phyloP scores from a whole-genome alignment of 2,113 vertebrate species.

The Hyperopisus bebe region DNA sequence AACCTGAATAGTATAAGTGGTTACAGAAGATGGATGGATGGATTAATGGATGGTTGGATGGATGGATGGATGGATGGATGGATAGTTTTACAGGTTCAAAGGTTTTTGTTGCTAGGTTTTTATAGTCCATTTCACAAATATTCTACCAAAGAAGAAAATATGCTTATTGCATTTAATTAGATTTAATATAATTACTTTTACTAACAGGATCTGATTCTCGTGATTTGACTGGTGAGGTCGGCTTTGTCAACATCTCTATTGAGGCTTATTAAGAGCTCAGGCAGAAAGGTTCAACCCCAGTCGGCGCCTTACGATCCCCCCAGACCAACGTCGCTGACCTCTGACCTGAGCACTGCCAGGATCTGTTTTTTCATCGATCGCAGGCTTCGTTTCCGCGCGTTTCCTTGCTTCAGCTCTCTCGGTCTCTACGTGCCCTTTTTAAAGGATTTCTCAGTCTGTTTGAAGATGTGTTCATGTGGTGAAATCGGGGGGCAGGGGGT shows the following conservation, averaged over 20 bases:
- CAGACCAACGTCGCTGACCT: neutral
- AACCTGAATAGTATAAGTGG: too few species aligned
- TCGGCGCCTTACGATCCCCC: neutral
- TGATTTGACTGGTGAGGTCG: neutral
- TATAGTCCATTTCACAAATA: neutral
- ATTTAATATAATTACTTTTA: neutral
- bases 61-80: too few species aligned
- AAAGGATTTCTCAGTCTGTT: neutral
- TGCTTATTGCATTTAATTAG: neutral
- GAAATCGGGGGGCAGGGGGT: conserved; percentile 14
- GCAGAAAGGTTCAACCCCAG: neutral
- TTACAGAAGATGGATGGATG: too few species aligned
- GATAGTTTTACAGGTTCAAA: neutral
- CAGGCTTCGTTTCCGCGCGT: neutral
- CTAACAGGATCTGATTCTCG: neutral
- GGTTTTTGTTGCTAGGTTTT: neutral
- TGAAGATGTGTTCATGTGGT: neutral
- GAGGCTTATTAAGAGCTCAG: neutral
- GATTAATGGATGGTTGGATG: too few species aligned
- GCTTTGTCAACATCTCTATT: neutral
- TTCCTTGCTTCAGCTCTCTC: neutral
- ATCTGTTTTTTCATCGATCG: neutral
- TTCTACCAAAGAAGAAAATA: neutral
- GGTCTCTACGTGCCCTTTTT: neutral
- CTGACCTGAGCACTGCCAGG: neutral